Evolutionary conservation across 2,888 invertebrate genomes (phyloP).

Genomic region (Barypeithes pellucidus): DNA sequence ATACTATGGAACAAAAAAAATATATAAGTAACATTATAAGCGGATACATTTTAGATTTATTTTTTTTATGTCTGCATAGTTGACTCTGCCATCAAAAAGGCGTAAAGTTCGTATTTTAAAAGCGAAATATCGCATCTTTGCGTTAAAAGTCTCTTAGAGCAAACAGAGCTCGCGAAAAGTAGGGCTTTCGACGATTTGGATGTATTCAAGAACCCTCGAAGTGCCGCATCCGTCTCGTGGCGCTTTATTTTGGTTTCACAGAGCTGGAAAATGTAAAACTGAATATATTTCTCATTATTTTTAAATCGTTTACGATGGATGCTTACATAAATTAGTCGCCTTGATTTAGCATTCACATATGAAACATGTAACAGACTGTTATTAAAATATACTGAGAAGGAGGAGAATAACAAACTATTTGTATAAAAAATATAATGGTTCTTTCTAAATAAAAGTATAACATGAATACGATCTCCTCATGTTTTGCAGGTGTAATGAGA

Average conservation of each 20-base stretch:
- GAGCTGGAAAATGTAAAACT: constrained; percentile 52
- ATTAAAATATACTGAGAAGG: no score
- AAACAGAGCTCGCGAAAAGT: constrained; percentile 53
- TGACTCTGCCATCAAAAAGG: constrained; percentile 54
- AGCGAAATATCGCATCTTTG: constrained; percentile 54
- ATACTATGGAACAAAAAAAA: constrained; percentile 32
- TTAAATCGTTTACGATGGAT: constrained; percentile 35
- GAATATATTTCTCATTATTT: constrained; percentile 52
- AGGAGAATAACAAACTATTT: no score
- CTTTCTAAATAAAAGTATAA: no score
- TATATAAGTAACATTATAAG: constrained; percentile 44
- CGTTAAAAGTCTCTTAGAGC: constrained; percentile 54
- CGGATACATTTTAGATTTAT: constrained; percentile 46
- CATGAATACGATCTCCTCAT: no score
- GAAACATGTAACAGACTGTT: no score
- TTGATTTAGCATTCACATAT: constrained; percentile 28
- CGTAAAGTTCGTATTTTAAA: constrained; percentile 53
- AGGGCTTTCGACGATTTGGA: constrained; percentile 55
- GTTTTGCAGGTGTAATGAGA: no score
- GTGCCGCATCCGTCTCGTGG: constrained; percentile 54
- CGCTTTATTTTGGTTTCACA: constrained; percentile 54
- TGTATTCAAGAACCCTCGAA: constrained; percentile 54
- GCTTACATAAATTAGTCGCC: constrained; percentile 35
- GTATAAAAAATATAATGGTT: no score
- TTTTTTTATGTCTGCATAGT: constrained; percentile 47